Base-by-base conservation (phyloP, 2,113 vertebrate species). In the Capreolus pygargus region DNA sequence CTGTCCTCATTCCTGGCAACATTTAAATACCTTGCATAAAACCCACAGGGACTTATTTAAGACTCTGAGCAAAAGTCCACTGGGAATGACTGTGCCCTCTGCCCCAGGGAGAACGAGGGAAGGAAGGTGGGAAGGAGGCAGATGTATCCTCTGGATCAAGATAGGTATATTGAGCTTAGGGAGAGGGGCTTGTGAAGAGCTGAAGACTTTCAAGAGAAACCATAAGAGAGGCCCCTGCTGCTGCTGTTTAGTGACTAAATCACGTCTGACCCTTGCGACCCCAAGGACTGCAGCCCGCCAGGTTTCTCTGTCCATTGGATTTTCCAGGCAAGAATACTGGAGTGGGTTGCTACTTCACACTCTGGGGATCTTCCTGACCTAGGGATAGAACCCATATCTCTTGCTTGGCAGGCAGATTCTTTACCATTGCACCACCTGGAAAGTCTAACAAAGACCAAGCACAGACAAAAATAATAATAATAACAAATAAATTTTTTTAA, bases 401-500 rank as follows among this genome's bases (percentile, higher is more conserved):
- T 74, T 74, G 67, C 67, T 23, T 76, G 23, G 11, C 39, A 76
- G 70, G 23, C 5, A 0, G 70, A 43, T 76, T 76, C 70, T 76
- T 76, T 76, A 76, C 39, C 36, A 76, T 27, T 27, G 70, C 11
- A 43, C 36, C 70, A 76, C 70, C 39, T 43, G 23, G 12, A 23
- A 43, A 76, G 70, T 6, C 70, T 76, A 76, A 76, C 14, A 43
- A 43, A 74, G 39, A 76, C 39, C 70, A 25, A 76, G 12, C 5
- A 0, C 70, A 27, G 6, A 39, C 23, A 27, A 76, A 7, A 74
- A 70, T 10, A 43, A 39, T 12, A 25, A 14, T 43, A 27, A 76
- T 27, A 76, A 76, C 23, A 43, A 25, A 43, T 43, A 7, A 43
- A 43, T 13, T 2, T 14, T 13, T n/a, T 9, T 10, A 0, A 39